These are phyloP conservation scores for Amorpha juglandis DNA, from an alignment of 2,888 invertebrate genomes.

Conservation along the genomic window DNA sequence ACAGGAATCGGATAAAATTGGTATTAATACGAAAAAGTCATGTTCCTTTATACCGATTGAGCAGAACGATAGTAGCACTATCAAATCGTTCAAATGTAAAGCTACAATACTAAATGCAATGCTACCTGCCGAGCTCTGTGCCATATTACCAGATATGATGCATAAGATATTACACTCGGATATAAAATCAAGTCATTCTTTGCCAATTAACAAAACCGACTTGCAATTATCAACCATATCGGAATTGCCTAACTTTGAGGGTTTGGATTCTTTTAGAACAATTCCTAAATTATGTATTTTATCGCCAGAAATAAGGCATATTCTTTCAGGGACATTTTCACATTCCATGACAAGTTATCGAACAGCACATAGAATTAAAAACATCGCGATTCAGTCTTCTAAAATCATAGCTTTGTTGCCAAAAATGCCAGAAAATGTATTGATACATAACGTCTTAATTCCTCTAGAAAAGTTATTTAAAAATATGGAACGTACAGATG, in stretches of 20 bases:
- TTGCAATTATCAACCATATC: constrained; percentile 50
- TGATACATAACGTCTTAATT: not conserved
- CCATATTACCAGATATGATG: constrained; percentile 66
- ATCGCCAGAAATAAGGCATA: constrained; percentile 5
- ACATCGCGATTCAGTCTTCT: not conserved
- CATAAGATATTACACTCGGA: constrained; percentile 46
- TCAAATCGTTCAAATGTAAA: constrained; percentile 66
- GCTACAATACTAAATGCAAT: constrained; percentile 63
- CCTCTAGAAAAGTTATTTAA: not conserved
- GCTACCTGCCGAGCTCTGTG: constrained; percentile 73
- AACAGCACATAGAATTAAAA: not conserved
- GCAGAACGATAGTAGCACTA: constrained; percentile 50
- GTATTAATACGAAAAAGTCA: constrained; percentile 41
- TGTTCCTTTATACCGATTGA: constrained; percentile 51
- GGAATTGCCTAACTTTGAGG: constrained; percentile 42
- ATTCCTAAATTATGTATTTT: constrained; percentile 23
- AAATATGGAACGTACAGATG: not conserved
- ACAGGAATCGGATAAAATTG: constrained; percentile 35
- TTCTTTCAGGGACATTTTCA: constrained; percentile 1
- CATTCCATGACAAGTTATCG: not conserved
- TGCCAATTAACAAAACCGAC: constrained; percentile 40
- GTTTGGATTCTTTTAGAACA: constrained; percentile 29
- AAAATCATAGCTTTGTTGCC: not conserved
- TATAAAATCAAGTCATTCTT: constrained; percentile 32
- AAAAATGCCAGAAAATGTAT: not conserved